phyloP scores from a whole-genome alignment of 1,140 invertebrate genomes.

The Hylaeus volcanicus region DNA sequence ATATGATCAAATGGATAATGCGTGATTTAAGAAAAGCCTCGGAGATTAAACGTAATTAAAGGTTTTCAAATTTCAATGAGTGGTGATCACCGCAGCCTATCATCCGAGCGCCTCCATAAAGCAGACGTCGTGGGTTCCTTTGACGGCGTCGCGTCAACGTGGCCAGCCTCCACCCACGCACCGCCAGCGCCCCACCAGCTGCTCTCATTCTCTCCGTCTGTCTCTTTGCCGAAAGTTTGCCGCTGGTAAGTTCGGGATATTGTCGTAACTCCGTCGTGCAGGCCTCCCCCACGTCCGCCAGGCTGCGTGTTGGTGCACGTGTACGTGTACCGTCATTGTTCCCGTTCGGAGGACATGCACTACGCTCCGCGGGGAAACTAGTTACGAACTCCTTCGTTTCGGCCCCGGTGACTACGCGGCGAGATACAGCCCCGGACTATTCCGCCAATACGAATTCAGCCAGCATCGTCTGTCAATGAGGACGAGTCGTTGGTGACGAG shows the following conservation, averaged over 20 bases:
- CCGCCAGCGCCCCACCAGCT: background rate
- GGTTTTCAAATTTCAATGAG: background rate
- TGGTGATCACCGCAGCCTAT: slow-evolving; percentile 8
- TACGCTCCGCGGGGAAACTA: slow-evolving; percentile 66
- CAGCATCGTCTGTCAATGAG: slow-evolving; percentile 10
- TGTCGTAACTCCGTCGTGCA: slow-evolving; percentile 61
- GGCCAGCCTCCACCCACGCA: background rate
- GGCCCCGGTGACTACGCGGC: slow-evolving; percentile 48
- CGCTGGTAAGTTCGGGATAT: slow-evolving; percentile 62
- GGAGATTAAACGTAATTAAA: background rate
- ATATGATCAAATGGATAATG: no score
- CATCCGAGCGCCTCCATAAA: slow-evolving; percentile 24
- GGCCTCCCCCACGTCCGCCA: slow-evolving; percentile 15
- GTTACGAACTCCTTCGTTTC: slow-evolving; percentile 72
- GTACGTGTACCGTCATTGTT: slow-evolving; percentile 62
- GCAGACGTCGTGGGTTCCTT: slow-evolving; percentile 31
- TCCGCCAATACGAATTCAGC: slow-evolving; percentile 30
- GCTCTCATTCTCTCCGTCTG: slow-evolving; percentile 41
- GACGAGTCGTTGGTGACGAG: background rate
- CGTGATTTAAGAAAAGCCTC: no score
- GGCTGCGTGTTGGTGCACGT: slow-evolving; percentile 42
- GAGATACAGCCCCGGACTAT: slow-evolving; percentile 37
- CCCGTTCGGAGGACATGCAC: slow-evolving; percentile 52
- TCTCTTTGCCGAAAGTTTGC: slow-evolving; percentile 63
- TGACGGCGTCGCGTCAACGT: slow-evolving; percentile 45